These are phyloP conservation scores for Operophtera brumata DNA, from an alignment of 2,888 invertebrate genomes.

Conservation along the genomic window DNA sequence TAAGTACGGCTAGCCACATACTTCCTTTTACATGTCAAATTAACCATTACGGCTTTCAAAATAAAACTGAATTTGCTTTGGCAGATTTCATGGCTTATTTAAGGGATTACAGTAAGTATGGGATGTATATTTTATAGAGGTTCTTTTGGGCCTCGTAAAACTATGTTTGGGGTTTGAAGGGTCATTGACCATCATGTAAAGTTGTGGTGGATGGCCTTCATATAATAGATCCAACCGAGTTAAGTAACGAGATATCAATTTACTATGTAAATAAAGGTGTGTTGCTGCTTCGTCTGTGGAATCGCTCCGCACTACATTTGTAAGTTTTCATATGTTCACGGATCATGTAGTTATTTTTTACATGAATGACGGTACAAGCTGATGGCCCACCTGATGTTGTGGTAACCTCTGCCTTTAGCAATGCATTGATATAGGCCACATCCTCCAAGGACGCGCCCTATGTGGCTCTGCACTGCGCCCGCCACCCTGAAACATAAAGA, in stretches of 20 bases:
- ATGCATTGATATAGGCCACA: too few species aligned
- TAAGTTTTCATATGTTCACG: too few species aligned
- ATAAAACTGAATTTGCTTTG: background rate
- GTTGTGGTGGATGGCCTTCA: slow-evolving; percentile 7
- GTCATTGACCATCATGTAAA: slow-evolving; percentile 19
- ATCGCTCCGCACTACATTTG: too few species aligned
- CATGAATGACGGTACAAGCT: too few species aligned
- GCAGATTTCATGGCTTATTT: background rate
- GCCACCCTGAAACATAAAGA: too few species aligned
- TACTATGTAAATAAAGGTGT: background rate
- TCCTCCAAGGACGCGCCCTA: too few species aligned
- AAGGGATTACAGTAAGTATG: background rate
- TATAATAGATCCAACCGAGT: slow-evolving; percentile 5
- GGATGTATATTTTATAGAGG: slow-evolving; percentile 21
- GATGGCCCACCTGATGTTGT: too few species aligned
- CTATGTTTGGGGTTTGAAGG: slow-evolving; percentile 19
- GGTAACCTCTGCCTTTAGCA: too few species aligned
- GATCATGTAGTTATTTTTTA: too few species aligned
- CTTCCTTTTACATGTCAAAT: background rate
- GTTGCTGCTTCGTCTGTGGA: background rate
- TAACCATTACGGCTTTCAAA: background rate
- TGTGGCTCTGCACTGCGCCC: too few species aligned
- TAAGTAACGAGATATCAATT: background rate
- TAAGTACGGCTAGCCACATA: background rate
- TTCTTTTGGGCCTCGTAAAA: slow-evolving; percentile 23